phyloP scores from a whole-genome alignment of 2,797 vertebrate genomes.

The Pristis pectinata region DNA sequence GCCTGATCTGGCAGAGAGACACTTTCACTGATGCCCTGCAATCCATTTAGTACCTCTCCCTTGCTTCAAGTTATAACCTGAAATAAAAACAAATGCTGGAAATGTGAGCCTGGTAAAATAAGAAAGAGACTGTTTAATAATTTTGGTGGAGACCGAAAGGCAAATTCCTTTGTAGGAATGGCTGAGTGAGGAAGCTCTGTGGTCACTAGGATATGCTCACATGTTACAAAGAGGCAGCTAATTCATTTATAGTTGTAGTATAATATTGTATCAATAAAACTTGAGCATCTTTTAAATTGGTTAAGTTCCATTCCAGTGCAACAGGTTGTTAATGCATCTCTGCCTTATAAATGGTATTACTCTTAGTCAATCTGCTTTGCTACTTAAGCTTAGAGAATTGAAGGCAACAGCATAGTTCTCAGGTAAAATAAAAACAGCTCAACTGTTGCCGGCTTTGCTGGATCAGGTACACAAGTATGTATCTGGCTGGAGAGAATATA shows the following conservation, averaged over 20 bases:
- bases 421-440: background rate
- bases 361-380: background rate
- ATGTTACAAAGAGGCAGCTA: background rate
- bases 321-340: background rate
- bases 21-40: background rate
- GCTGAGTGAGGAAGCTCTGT: no score
- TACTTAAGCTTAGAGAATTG: background rate
- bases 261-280: background rate
- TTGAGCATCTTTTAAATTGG: background rate
- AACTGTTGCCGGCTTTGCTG: background rate
- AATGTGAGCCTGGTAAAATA: background rate
- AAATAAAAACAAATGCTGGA: slow-evolving; percentile 12
- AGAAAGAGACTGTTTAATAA: background rate
- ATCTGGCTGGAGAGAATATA: background rate
- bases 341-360: background rate
- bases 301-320: background rate
- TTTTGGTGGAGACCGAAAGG: background rate
- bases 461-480: background rate
- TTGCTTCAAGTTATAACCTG: background rate
- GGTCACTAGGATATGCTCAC: background rate
- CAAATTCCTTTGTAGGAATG: background rate
- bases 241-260: background rate
- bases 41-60: background rate
- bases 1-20: background rate
- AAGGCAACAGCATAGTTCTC: background rate